Conservation (phyloP, 2,888 invertebrate genomes). For the Caenorhabditis sinica region DNA sequence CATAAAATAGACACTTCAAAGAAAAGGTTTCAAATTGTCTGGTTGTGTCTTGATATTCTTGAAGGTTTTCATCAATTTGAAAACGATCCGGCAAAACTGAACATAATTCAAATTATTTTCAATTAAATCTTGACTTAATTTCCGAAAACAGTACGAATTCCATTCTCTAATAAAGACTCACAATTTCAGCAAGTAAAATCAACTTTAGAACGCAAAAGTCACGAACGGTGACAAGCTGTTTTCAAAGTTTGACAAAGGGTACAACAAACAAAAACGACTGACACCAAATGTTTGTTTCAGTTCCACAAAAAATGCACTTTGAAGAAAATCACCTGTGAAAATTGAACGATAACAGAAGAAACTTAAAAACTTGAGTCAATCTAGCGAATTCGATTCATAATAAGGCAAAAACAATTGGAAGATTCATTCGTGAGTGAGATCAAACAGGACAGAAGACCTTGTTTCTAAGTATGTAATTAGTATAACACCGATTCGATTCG, state of each 20-base stretch:
- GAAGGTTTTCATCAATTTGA: no score
- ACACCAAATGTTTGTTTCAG: not conserved
- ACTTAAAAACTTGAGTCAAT: not conserved
- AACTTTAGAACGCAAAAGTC: no score
- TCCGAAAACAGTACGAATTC: no score
- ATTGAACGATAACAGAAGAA: not conserved
- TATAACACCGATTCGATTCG: not conserved
- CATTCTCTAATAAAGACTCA: no score
- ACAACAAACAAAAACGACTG: no score
- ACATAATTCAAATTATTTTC: no score
- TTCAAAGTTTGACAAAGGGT: not conserved
- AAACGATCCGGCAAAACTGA: no score
- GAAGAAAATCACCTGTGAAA: conserved; percentile 1
- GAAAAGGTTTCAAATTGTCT: no score
- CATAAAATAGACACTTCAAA: no score
- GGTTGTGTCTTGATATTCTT: no score
- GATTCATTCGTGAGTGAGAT: conserved; percentile 7
- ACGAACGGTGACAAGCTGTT: not conserved
- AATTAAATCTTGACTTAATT: no score
- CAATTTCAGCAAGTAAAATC: no score
- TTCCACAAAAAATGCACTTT: not conserved
- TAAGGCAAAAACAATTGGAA: not conserved
- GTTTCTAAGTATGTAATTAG: not conserved
- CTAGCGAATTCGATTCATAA: not conserved
- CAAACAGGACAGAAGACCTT: conserved; percentile 3